Evolutionary conservation across 2,797 vertebrate genomes (phyloP), one percentile per base, ranked within the genome.

Genomic region (Rhynchonycteris naso): DNA sequence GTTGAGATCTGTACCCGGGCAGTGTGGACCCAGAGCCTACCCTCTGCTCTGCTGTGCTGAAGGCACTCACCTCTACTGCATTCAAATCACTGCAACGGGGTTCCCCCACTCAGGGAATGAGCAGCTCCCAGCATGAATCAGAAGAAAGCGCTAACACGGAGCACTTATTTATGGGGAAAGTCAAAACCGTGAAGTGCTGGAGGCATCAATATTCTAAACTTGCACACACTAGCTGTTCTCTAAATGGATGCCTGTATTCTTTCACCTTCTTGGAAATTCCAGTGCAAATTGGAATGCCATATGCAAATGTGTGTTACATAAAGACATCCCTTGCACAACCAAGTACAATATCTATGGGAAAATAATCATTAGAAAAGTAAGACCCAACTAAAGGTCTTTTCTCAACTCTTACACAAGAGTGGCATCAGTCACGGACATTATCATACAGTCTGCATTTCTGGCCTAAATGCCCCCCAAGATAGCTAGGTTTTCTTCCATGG

Each of bases 241-340:
- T 22, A 75, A 76, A 61, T 69, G 91, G 91, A 26, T 47, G 88
- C 85, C 93, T 95, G 68, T 54, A 66, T 47, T 96, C 83, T 96
- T 97, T 97, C 58, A 92, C 87, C 61, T 66, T 96, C 43, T 74
- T 96, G 76, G 80, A 91, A 94, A 91, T 95, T 58, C 7, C 10
- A 97, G 95, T 30, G 13, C 19, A 83, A 68, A 50, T 5, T 63
- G 43, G 63, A 78, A 94, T 63, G 71, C 88, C 95, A 68, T 96
- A 97, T 97, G 92, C 94, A 98, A 98, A 98, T 96, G 24, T 2
- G 10, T 2, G n/a, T 97, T 97, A 97, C 43, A 97, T 96, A 97
- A 97, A 59, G 28, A 26, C 88, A 95, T 72, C 88, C 93, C 82
- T 93, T 97, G 95, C 96, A 96, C 69, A 84, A 69, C 81, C 96